Evolutionary conservation across 2,888 invertebrate genomes (phyloP), one percentile per base, ranked within the genome.

Genomic region (Drosophila flavopinicola): DNA sequence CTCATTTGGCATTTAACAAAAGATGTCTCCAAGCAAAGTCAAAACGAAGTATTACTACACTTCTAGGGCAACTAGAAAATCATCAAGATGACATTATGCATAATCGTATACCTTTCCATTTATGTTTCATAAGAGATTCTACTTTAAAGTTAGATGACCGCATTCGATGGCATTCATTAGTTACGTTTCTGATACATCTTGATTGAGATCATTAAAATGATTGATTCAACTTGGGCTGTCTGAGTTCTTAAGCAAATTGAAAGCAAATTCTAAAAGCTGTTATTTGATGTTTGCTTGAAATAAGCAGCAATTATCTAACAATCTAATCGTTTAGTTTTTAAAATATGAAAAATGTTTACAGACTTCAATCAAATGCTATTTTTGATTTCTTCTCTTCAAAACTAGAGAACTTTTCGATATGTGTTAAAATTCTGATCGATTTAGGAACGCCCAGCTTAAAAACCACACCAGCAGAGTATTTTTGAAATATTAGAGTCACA

Each of bases 171-270:
- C 4, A 9, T 13, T n/a, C 67, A 58, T 44, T 61, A 42, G 24
- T 29, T 37, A 39, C 6, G 35, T 23, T 42, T 42, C 6, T 42
- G 27, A 33, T 2, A 44, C 41, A 71, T 57, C 51, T 57, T 20
- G 44, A 66, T 54, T 23, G 6, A 7, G 27, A 37, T 48, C 47
- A 47, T 56, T 51, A 66, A 15, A 32, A 45, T 66, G 41, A 66
- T 37, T 32, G 13, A 51, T 29, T 4, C 17, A 6, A 20, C 39
- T 20, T 3, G 25, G 13, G 7, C 20, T n/a, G 13, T 30, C 10
- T 35, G 3, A n/a, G 1, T 32, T 17, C 13, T 30, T 39, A 30
- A 33, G 42, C 29, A 37, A 30, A 32, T 20, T 48, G 3, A 0
- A 11, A 30, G n/a, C 27, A 38, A 33, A n/a, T 52, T 51, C 51